Evolutionary conservation across 2,888 invertebrate species (phyloP), one percentile per base, ranked within the genome.

Genomic region (Netelia fuscicornis): DNA sequence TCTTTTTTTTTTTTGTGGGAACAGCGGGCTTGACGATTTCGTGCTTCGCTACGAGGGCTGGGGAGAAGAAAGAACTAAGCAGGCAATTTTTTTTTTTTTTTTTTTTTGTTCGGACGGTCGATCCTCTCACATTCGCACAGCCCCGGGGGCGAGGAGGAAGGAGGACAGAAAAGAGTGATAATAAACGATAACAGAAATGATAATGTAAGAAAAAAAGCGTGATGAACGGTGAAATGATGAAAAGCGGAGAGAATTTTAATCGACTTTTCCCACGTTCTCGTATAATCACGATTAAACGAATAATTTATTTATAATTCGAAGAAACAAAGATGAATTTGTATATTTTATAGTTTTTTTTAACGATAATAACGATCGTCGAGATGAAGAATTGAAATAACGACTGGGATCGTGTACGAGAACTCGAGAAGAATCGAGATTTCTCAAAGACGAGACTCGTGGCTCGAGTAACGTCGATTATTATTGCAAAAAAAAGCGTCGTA

Each of bases 211-310:
- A 25, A 65, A 72, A 20, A 82, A 83, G 78, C 78, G 67, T 81
- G 74, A 81, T 77, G 77, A 81, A 77, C 81, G 72, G 77, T 77
- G 84, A 84, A 77, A 77, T 84, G 54, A 77, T 81, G 84, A 68
- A 81, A 81, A 81, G 84, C 84, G 54, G 68, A 84, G 65, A 37
- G 37, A 37, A 6, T 37, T 71, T 68, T 56, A 74, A 11, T 72
- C 71, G 62, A 77, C 2, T 58, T 52, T 11, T 76, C 65, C n/a
- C 44, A 44, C 20, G 67, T 72, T 84, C 81, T 84, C 77, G 77
- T 81, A 74, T 76, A 81, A 81, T 20, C 67, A n/a, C 13, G 5
- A 70, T 25, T 62, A 10, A 67, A 23, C 11, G 20, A 42, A 23
- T 44, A 20, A n/a, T 67, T 67, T 67, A 42, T 10, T 30, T 74